These are phyloP conservation scores for Epicauta chinensis DNA, from an alignment of 1,140 invertebrate species.

Conservation along the genomic window DNA sequence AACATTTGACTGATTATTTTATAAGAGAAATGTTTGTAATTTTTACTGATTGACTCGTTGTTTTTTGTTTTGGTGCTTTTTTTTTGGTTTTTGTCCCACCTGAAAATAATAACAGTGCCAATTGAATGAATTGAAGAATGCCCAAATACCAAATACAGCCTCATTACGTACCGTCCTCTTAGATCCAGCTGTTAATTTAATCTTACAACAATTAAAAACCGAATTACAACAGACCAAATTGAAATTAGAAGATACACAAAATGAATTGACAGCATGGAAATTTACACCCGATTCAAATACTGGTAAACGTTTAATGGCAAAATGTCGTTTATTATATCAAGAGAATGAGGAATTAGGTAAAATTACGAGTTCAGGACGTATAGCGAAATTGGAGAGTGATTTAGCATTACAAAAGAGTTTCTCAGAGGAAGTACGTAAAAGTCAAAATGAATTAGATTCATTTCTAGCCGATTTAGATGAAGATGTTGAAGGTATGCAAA, in stretches of 20 bases:
- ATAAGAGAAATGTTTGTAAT: background rate
- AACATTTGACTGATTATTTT: constrained; percentile 18
- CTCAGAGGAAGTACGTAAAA: constrained; percentile 94
- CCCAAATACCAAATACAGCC: constrained; percentile 70
- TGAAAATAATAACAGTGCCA: constrained; percentile 69
- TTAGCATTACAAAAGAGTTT: constrained; percentile 92
- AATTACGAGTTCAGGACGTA: constrained; percentile 88
- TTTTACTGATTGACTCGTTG: background rate
- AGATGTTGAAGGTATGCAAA: constrained; percentile 97
- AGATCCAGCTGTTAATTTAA: constrained; percentile 93
- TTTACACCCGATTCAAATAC: constrained; percentile 98
- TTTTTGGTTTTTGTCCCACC: background rate
- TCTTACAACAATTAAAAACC: constrained; percentile 86
- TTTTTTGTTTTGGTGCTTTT: constrained; percentile 7
- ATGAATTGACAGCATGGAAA: constrained; percentile 97
- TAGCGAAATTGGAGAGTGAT: constrained; percentile 94
- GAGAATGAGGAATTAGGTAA: constrained; percentile 98
- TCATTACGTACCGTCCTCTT: constrained; percentile 76
- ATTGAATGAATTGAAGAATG: constrained; percentile 82
- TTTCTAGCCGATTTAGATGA: constrained; percentile 94
- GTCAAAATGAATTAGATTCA: constrained; percentile 93
- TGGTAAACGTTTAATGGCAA: constrained; percentile 96
- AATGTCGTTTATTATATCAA: constrained; percentile 91
- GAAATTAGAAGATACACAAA: constrained; percentile 93
- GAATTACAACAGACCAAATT: constrained; percentile 85